Evolutionary conservation across 2,113 vertebrate genomes (phyloP).

Genomic region (Cyprinus carpio): DNA sequence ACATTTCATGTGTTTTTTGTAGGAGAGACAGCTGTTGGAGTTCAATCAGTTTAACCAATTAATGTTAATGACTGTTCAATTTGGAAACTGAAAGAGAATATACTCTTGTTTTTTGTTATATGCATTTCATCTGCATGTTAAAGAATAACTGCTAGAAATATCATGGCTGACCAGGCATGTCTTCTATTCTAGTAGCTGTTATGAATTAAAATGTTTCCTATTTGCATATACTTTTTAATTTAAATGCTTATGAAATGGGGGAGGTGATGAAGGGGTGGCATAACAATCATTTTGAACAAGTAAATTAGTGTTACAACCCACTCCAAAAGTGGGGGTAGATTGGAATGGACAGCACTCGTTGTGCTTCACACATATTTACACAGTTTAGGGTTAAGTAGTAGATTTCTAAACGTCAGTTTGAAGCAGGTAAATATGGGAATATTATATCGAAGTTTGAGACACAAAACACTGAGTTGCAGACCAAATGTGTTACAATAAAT

Average conservation of each 20-base stretch:
- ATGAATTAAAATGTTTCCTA: not conserved
- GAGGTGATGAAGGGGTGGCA: slow-evolving; percentile 17
- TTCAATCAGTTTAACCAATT: not conserved
- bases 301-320: slow-evolving; percentile 18
- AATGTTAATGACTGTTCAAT: not conserved
- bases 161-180: not conserved
- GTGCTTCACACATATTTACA: not conserved
- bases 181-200: not conserved
- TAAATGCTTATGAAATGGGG: not conserved
- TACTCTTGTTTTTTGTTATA: not conserved
- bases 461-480: not conserved
- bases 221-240: not conserved
- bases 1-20: not conserved
- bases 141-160: not conserved
- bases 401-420: not conserved
- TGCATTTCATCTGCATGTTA: not conserved
- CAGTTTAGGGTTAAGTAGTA: not conserved
- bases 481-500: not conserved
- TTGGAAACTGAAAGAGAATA: not conserved
- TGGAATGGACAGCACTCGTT: not conserved
- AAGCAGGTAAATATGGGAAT: not conserved
- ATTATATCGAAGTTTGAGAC: not conserved
- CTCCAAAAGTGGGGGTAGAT: too few relatives aligned
- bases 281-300: slow-evolving; percentile 15
- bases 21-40: not conserved